A percentile compares a stretch with the other conserved stretches of the same genome.
Conservation (phyloP, 2,888 invertebrate species). For the Coleophora deauratella region DNA sequence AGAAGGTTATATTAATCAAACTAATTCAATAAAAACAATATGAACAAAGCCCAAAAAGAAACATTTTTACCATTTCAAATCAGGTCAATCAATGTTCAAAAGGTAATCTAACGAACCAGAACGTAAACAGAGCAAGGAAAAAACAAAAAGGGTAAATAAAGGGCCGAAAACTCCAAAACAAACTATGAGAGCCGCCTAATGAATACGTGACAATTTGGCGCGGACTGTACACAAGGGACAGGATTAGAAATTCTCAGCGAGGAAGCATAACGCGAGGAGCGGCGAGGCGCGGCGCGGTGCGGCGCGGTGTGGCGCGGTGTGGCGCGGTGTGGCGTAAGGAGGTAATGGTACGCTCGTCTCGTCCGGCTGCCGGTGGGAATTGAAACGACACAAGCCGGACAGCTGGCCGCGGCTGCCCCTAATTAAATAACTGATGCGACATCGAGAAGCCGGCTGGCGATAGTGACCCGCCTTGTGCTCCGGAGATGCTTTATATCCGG, state of each 20-base stretch:
- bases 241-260: conserved; percentile 51
- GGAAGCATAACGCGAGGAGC: too few species aligned
- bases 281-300: too few species aligned
- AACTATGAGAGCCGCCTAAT: conserved; percentile 56
- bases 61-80: too few species aligned
- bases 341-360: too few species aligned
- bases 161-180: conserved; percentile 42
- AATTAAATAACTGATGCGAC: conserved; percentile 20
- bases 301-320: too few species aligned
- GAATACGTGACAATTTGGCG: conserved; percentile 54
- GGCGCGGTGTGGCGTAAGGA: too few species aligned
- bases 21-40: too few species aligned
- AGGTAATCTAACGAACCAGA: conserved; percentile 29
- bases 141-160: conserved; percentile 35
- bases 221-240: conserved; percentile 43
- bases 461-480: too few species aligned
- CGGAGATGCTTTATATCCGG: too few species aligned
- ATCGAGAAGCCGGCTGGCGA: not conserved
- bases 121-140: conserved; percentile 37
- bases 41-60: too few species aligned
- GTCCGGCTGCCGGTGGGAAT: conserved; percentile 8
- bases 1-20: too few species aligned
- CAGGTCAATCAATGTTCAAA: conserved; percentile 5
- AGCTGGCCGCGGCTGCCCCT: conserved; percentile 12
- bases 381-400: conserved; percentile 8